Conservation (phyloP, 1,140 invertebrate genomes). For the Cherax destructor region DNA sequence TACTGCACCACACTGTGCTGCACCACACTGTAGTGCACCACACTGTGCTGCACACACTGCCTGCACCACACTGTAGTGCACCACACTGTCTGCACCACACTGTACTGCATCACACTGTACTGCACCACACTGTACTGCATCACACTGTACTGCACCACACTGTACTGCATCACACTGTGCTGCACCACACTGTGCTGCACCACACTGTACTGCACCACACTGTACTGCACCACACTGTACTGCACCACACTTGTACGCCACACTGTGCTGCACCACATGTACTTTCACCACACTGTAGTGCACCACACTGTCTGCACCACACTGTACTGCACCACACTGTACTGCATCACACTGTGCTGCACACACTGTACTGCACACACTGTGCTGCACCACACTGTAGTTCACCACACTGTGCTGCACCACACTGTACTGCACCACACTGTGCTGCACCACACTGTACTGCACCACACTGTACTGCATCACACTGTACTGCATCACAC, state of each 20-base stretch:
- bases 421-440: constrained; percentile 42
- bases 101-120: constrained; percentile 65
- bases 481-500: constrained; percentile 28
- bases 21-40: constrained; percentile 19
- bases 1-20: too few relatives aligned
- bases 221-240: constrained; percentile 37
- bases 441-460: constrained; percentile 70
- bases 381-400: constrained; percentile 54
- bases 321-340: constrained; percentile 66
- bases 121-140: constrained; percentile 52
- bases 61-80: constrained; percentile 49
- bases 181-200: constrained; percentile 60
- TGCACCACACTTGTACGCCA: constrained; percentile 54
- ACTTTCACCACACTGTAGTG: constrained; percentile 58
- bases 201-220: constrained; percentile 17
- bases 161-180: constrained; percentile 67
- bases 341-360: constrained; percentile 60
- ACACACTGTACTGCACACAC: constrained; percentile 32
- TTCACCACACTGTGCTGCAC: constrained; percentile 60
- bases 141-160: constrained; percentile 49
- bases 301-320: constrained; percentile 61
- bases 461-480: constrained; percentile 70
- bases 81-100: constrained; percentile 64
- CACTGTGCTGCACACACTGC: constrained; percentile 48
- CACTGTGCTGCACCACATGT: constrained; percentile 38